Percentiles rank a stretch among this genome's conserved stretches.
Evolutionary conservation across 2,888 invertebrate species (phyloP).

Genomic region (Lithophane semibrunnea): DNA sequence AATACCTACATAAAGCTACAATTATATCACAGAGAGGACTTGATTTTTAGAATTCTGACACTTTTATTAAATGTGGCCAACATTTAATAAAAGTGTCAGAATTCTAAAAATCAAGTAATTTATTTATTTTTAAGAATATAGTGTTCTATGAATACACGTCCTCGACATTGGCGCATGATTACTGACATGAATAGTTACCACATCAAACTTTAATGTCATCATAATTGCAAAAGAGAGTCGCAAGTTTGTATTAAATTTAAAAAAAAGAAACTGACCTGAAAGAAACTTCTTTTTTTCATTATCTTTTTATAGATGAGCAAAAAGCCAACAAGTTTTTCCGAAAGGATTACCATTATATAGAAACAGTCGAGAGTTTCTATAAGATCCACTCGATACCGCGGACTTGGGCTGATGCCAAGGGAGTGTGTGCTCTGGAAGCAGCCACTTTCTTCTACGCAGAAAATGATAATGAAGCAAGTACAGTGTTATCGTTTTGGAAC

Average conservation of each 20-base stretch:
- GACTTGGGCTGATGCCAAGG: constrained; percentile 31
- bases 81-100: too few species aligned
- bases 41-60: too few species aligned
- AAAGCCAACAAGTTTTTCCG: constrained; percentile 57
- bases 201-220: not conserved
- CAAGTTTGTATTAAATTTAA: not conserved
- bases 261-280: too few species aligned
- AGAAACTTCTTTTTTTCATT: not conserved
- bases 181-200: not conserved
- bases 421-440: constrained; percentile 24
- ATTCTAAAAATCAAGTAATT: too few species aligned
- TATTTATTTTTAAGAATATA: not conserved
- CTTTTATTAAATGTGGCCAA: too few species aligned
- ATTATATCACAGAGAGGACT: too few species aligned
- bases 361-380: constrained; percentile 20
- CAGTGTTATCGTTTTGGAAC: constrained; percentile 30
- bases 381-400: constrained; percentile 33
- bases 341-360: constrained; percentile 69
- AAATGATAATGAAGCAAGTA: constrained; percentile 7
- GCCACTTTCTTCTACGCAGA: constrained; percentile 31
- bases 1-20: too few species aligned
- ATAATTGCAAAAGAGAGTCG: not conserved
- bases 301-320: constrained; percentile 19
- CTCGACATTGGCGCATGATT: not conserved
- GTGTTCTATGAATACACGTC: not conserved